Evolutionary conservation across 2,113 vertebrate genomes (phyloP).

Genomic region (Opisthocomus hoazin): DNA sequence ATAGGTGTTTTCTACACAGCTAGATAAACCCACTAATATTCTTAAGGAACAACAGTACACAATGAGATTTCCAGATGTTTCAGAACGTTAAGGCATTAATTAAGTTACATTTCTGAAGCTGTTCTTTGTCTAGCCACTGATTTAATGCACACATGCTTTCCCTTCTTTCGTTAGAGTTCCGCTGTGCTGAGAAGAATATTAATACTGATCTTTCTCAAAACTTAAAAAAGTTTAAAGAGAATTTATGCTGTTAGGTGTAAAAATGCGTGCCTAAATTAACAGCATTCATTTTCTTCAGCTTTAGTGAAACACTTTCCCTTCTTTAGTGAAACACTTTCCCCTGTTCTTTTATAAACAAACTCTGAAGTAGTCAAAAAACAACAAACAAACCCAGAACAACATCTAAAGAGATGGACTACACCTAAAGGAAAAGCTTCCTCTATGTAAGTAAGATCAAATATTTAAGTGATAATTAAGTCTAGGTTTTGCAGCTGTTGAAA

Average conservation of each 20-base stretch:
- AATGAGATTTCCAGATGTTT: conserved; percentile 10
- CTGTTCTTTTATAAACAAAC: not conserved
- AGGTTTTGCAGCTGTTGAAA: conserved; percentile 38
- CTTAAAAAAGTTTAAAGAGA: not conserved
- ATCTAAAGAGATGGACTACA: not conserved
- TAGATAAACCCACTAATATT: not conserved
- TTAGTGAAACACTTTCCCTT: not conserved
- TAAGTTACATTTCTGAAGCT: conserved; percentile 34
- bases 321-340: not conserved
- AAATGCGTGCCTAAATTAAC: conserved; percentile 19
- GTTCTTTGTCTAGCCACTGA: not conserved
- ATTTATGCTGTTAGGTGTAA: not conserved
- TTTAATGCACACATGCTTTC: not conserved
- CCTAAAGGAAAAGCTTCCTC: not conserved
- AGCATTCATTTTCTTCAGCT: not conserved
- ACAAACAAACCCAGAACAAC: not conserved
- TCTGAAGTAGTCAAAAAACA: not conserved
- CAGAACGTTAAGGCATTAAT: conserved; percentile 20
- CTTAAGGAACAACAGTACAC: not conserved
- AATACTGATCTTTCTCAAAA: not conserved
- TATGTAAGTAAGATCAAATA: conserved; percentile 35
- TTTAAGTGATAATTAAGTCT: conserved; percentile 53
- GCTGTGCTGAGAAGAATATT: not conserved
- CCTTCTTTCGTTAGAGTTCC: not conserved
- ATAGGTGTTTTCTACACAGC: not conserved